Conservation (phyloP, 2,113 vertebrate genomes). For the Arizona elegans region DNA sequence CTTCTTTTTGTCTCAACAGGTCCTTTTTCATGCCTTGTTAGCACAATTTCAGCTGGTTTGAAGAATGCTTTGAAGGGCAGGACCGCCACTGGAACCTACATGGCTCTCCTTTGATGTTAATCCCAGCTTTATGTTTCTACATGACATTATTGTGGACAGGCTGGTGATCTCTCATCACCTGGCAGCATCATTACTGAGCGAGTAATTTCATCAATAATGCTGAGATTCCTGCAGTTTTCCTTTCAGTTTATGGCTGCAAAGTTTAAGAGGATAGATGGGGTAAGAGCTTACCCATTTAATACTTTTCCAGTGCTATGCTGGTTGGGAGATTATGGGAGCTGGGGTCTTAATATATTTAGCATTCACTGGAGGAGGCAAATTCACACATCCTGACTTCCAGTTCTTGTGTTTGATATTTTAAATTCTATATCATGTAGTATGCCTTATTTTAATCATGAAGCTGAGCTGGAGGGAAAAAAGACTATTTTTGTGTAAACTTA, state of each 20-base stretch:
- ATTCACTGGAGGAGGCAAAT: neutral
- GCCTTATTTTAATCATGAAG: neutral
- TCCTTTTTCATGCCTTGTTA: neutral
- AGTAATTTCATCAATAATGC: neutral
- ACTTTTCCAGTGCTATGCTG: neutral
- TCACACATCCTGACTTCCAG: neutral
- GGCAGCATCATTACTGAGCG: neutral
- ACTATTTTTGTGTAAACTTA: neutral
- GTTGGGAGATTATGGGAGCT: neutral
- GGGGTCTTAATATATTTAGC: neutral
- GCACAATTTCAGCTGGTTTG: neutral
- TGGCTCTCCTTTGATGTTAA: conserved; percentile 11
- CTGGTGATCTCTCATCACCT: neutral
- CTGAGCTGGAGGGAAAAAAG: neutral
- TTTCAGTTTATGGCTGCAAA: neutral
- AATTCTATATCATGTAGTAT: neutral
- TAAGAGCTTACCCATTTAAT: neutral
- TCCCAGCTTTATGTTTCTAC: conserved; percentile 3
- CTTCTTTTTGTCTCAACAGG: neutral
- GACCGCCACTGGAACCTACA: neutral
- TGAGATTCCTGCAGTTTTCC: neutral
- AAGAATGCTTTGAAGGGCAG: conserved; percentile 20
- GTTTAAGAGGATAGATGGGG: neutral
- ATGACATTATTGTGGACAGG: conserved; percentile 8
- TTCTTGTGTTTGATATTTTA: neutral